Evolutionary conservation across 2,113 vertebrate species (phyloP).

Genomic region (Phodopus roborovskii): DNA sequence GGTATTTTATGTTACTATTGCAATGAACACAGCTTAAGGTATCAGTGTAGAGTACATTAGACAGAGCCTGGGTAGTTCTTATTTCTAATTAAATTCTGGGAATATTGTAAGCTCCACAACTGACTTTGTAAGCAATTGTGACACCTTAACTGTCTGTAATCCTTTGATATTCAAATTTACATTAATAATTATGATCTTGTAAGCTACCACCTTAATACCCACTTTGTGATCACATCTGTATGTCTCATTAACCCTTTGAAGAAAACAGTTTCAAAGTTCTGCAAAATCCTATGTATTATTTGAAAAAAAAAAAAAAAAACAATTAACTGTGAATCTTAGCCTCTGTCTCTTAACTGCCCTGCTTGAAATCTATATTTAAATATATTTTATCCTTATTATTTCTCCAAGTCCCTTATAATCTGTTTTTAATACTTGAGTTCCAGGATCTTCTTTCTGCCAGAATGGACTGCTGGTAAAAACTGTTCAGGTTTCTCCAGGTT

Average conservation of each 20-base stretch:
- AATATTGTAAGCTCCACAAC: not conserved
- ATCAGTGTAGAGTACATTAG: not conserved
- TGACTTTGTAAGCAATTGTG: not conserved
- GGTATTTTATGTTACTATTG: not conserved
- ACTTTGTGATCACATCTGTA: too few relatives aligned
- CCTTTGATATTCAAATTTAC: not conserved
- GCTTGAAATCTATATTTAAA: not conserved
- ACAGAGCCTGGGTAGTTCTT: not conserved
- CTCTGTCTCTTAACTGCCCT: not conserved
- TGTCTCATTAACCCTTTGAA: not conserved
- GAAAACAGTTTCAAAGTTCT: not conserved
- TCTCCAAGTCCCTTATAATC: not conserved
- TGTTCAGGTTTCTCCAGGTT: too few relatives aligned
- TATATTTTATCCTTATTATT: not conserved
- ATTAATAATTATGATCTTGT: not conserved
- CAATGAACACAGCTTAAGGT: not conserved
- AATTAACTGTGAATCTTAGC: not conserved
- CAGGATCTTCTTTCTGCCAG: not conserved
- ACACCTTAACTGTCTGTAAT: not conserved
- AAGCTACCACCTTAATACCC: not conserved
- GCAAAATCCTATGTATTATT: not conserved
- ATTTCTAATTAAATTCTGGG: not conserved
- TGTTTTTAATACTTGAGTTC: not conserved
- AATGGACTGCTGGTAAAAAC: not conserved
- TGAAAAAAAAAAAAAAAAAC: too few relatives aligned